These are phyloP conservation scores for Orientallactaga bullata DNA, from an alignment of 2,113 vertebrate species.

Conservation along the genomic window DNA sequence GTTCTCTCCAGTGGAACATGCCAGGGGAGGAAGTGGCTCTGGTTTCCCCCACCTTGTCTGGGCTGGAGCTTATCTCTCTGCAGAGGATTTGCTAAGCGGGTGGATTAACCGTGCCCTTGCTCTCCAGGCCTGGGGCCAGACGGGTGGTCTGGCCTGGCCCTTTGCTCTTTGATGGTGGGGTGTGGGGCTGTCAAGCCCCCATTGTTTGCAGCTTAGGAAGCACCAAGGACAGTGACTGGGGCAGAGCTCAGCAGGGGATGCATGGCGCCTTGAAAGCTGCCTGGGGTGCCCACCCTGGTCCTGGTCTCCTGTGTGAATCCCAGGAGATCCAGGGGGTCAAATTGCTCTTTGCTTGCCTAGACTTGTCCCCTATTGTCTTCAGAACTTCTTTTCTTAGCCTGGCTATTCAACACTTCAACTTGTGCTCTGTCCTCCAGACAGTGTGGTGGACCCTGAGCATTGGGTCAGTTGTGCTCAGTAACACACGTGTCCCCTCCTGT, in stretches of 20 bases:
- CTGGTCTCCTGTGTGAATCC: neutral
- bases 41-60: slow-evolving; percentile 20
- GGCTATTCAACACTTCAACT: no score
- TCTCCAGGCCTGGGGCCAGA: neutral
- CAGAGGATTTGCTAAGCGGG: neutral
- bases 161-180: neutral
- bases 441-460: no score
- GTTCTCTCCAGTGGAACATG: slow-evolving; percentile 59
- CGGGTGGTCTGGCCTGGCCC: neutral
- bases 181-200: neutral
- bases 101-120: neutral
- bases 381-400: no score
- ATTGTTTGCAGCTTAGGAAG: neutral
- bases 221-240: neutral
- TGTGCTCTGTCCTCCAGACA: no score
- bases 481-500: no score
- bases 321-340: neutral
- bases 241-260: rapidly evolving
- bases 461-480: no score
- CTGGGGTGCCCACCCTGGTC: neutral
- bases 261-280: neutral
- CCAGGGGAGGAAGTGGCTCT: neutral
- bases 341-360: no score
- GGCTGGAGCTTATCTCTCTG: neutral
- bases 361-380: no score